Conservation (phyloP, 2,888 invertebrate genomes). For the Cryptus armator region DNA sequence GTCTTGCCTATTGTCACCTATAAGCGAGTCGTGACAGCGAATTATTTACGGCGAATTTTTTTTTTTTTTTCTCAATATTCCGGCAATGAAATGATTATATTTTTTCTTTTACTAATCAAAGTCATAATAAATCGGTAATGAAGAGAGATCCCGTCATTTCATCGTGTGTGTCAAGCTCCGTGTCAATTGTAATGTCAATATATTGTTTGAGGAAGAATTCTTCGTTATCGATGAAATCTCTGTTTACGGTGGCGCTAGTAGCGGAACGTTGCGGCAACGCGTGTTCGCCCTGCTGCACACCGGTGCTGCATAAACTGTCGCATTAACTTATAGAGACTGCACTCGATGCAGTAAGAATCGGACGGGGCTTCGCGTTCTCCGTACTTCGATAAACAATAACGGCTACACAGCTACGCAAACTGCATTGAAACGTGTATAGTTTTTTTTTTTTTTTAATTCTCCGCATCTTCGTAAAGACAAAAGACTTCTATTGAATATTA, state of each 20-base stretch:
- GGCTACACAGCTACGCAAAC: no score
- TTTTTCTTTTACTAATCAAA: not conserved
- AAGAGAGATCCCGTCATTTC: not conserved
- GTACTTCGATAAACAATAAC: not conserved
- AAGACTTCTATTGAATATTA: not conserved
- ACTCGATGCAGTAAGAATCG: not conserved
- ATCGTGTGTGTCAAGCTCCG: not conserved
- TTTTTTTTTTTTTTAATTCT: no score
- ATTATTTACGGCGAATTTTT: not conserved
- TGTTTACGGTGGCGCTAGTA: slow-evolving; percentile 30
- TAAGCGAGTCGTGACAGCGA: not conserved
- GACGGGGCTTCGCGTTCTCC: not conserved
- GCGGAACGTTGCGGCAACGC: slow-evolving; percentile 38
- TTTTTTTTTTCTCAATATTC: not conserved
- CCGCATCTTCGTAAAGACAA: not conserved
- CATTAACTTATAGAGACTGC: not conserved
- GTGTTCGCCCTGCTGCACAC: slow-evolving; percentile 19
- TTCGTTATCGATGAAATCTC: slow-evolving; percentile 35
- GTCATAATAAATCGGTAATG: not conserved
- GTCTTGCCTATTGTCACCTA: not conserved
- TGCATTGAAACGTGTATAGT: no score
- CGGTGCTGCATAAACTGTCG: slow-evolving; percentile 34
- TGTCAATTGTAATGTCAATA: not conserved
- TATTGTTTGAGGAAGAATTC: not conserved
- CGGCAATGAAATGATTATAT: not conserved